These are phyloP conservation scores for Terebella lapidaria DNA, from an alignment of 2,888 invertebrate genomes.

Conservation along the genomic window DNA sequence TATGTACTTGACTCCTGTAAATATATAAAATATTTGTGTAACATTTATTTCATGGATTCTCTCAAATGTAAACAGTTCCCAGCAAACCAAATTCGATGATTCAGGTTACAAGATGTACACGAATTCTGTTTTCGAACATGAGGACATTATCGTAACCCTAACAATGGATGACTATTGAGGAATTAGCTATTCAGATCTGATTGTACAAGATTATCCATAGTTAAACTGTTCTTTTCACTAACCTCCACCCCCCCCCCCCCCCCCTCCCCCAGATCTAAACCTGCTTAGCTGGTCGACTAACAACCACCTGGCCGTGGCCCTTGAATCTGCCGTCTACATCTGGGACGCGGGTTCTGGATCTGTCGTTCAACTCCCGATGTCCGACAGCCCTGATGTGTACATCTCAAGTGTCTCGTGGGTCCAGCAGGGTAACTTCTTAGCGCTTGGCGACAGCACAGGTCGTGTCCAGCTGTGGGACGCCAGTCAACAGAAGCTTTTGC, in stretches of 20 bases:
- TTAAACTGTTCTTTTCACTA: no score
- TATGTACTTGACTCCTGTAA: no score
- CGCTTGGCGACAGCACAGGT: slow-evolving; percentile 80
- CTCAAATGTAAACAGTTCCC: no score
- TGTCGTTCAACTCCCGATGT: slow-evolving; percentile 72
- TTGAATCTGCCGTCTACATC: slow-evolving; percentile 78
- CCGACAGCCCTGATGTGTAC: slow-evolving; percentile 63
- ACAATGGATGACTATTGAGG: no score
- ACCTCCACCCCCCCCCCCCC: no score
- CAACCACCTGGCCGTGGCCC: slow-evolving; percentile 88
- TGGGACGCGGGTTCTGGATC: slow-evolving; percentile 81
- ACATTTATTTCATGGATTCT: not conserved
- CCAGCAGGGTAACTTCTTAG: slow-evolving; percentile 71
- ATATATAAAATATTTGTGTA: no score
- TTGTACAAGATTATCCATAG: no score
- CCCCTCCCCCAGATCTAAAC: slow-evolving; percentile 65
- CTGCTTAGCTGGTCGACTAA: slow-evolving; percentile 90
- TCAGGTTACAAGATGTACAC: no score
- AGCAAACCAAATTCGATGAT: no score
- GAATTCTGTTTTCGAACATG: no score
- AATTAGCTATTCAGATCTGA: no score
- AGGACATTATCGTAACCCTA: no score
- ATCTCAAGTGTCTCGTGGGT: slow-evolving; percentile 71
- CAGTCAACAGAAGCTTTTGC: slow-evolving; percentile 67
- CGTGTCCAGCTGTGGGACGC: slow-evolving; percentile 89